Conservation (phyloP, 2,888 invertebrate genomes). For the Callyntrura sp. region DNA sequence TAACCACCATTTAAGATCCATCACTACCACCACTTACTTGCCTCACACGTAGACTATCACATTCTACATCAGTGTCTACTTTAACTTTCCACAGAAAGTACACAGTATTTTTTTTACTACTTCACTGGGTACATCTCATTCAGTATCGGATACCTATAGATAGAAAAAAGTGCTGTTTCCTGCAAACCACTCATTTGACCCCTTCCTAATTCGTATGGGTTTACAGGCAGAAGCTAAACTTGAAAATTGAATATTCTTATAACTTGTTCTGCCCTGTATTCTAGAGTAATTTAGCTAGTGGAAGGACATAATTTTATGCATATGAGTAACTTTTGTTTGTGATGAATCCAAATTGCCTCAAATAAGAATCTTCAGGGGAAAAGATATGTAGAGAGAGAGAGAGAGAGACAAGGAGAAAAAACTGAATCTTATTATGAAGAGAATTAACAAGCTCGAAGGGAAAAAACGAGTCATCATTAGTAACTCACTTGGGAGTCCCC, state of each 20-base stretch:
- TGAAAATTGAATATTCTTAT: neutral
- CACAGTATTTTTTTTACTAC: neutral
- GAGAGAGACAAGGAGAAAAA: neutral
- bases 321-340: constrained; percentile 13
- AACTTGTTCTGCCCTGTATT: neutral
- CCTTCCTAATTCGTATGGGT: neutral
- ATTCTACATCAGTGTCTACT: neutral
- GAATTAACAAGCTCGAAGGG: neutral
- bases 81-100: constrained; percentile 8
- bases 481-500: constrained; percentile 27
- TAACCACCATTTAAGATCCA: neutral
- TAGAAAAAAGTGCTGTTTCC: constrained; percentile 15
- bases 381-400: neutral
- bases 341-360: constrained; percentile 1
- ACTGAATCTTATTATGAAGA: neutral
- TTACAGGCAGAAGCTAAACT: neutral
- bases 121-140: neutral
- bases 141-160: neutral
- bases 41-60: constrained; percentile 2
- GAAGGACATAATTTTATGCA: neutral
- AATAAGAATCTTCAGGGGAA: neutral
- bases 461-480: constrained; percentile 33
- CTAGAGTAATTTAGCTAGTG: neutral
- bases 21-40: neutral
- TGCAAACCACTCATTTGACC: neutral